Conservation (phyloP, 1,140 invertebrate species). For the Drosophila quadrilineata region DNA sequence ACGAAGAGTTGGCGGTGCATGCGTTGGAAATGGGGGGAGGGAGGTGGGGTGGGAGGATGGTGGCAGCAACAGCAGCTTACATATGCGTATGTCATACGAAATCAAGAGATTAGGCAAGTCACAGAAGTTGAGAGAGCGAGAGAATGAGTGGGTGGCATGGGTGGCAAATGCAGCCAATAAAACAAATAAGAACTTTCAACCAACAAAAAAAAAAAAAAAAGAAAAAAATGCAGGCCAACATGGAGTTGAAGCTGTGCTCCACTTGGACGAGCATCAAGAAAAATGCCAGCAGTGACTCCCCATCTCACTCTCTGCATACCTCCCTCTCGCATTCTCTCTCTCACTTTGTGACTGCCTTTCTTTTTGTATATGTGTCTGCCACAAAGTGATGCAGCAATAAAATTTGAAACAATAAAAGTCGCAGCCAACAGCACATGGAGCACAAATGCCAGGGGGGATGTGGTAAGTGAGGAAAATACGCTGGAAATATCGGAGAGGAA, state of each 20-base stretch:
- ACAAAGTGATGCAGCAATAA: slow-evolving; percentile 78
- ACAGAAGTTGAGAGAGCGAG: neutral
- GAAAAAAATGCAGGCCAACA: no score
- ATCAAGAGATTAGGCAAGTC: slow-evolving; percentile 70
- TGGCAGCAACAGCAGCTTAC: no score
- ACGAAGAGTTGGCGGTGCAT: slow-evolving; percentile 11
- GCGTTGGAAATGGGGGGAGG: slow-evolving; percentile 63
- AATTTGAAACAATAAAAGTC: slow-evolving; percentile 75
- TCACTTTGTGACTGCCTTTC: no score
- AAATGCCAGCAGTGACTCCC: slow-evolving; percentile 43
- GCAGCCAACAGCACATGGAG: slow-evolving; percentile 38
- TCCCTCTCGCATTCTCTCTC: no score
- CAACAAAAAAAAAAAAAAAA: no score
- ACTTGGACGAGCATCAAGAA: slow-evolving; percentile 72
- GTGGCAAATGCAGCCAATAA: slow-evolving; percentile 47
- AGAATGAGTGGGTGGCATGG: neutral
- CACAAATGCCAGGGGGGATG: slow-evolving; percentile 14
- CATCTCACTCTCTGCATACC: no score
- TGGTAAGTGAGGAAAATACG: neutral
- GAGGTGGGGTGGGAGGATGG: no score
- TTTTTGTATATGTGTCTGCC: slow-evolving; percentile 50
- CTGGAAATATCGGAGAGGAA: no score
- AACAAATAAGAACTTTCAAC: slow-evolving; percentile 32
- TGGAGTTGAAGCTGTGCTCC: slow-evolving; percentile 49
- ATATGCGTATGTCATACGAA: slow-evolving; percentile 72